phyloP scores from a whole-genome alignment of 2,113 vertebrate species.

The Macquaria ambigua region DNA sequence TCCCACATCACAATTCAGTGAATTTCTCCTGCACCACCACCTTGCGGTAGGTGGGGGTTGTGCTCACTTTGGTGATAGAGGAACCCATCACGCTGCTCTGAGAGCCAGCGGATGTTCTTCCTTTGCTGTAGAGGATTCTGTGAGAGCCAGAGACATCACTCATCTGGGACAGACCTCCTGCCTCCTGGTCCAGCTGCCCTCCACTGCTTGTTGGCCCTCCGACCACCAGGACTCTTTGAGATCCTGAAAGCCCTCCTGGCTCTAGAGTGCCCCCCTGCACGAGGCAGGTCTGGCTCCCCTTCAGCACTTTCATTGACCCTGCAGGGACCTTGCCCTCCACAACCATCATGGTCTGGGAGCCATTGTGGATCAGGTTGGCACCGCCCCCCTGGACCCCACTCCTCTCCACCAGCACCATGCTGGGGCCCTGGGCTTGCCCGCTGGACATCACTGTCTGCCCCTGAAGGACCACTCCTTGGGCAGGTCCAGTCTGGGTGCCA shows the following conservation, averaged over 20 bases:
- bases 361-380: slow-evolving; percentile 60
- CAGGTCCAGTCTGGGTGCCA: slow-evolving; percentile 14
- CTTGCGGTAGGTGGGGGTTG: slow-evolving; percentile 13
- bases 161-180: slow-evolving; percentile 33
- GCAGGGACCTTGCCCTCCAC: slow-evolving; percentile 65
- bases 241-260: slow-evolving; percentile 43
- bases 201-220: slow-evolving; percentile 44
- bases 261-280: slow-evolving; percentile 56
- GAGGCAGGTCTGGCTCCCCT: slow-evolving; percentile 45
- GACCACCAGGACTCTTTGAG: slow-evolving; percentile 66
- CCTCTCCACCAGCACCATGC: slow-evolving; percentile 50
- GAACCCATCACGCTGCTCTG: slow-evolving; percentile 11
- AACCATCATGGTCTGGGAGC: slow-evolving; percentile 74
- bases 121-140: slow-evolving; percentile 44
- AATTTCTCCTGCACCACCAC: slow-evolving; percentile 40
- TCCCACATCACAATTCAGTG: slow-evolving; percentile 5
- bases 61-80: slow-evolving; percentile 35
- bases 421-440: slow-evolving; percentile 25
- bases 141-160: slow-evolving; percentile 41
- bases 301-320: slow-evolving; percentile 53
- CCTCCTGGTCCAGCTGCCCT: slow-evolving; percentile 42
- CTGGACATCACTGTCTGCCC: slow-evolving; percentile 48
- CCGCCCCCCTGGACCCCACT: slow-evolving; percentile 1
- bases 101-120: slow-evolving; percentile 20
- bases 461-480: slow-evolving; percentile 53